A percentile compares a stretch with the other conserved stretches of the same genome.
These are phyloP conservation scores for Prietella phreatophila DNA, from an alignment of 2,113 vertebrate genomes.

Conservation along the genomic window DNA sequence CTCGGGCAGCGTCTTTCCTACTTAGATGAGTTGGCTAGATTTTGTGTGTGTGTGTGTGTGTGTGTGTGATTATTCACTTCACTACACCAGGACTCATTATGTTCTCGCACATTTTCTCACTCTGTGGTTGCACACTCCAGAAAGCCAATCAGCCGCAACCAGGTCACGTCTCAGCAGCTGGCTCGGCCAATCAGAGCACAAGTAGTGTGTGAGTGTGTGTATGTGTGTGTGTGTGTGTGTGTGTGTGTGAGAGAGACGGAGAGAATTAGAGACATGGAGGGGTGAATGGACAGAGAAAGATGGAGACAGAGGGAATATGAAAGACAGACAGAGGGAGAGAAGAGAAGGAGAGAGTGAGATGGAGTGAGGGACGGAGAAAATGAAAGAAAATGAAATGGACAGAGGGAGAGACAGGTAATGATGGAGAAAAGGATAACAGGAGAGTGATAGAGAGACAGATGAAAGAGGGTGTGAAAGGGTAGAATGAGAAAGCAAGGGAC, in stretches of 20 bases:
- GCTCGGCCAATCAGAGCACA: not conserved
- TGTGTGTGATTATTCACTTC: constrained; percentile 7
- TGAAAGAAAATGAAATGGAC: not conserved
- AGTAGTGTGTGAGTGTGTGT: not conserved
- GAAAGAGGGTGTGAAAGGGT: not conserved
- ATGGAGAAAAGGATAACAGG: not conserved
- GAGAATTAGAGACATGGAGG: not conserved
- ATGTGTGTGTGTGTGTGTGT: not conserved
- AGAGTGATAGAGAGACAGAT: not conserved
- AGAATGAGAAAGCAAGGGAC: not conserved
- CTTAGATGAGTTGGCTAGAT: constrained; percentile 24
- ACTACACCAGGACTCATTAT: constrained; percentile 9
- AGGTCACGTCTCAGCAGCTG: constrained; percentile 14
- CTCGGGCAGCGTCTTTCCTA: not conserved
- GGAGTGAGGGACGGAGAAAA: not conserved
- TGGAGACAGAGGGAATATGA: not conserved
- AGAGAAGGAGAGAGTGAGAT: not conserved
- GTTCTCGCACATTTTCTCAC: not conserved
- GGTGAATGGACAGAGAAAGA: not conserved
- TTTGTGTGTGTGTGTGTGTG: constrained; percentile 16
- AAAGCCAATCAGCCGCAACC: not conserved
- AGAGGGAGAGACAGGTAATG: not conserved
- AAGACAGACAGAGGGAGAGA: not conserved
- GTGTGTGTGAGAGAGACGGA: not conserved
- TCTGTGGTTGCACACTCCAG: not conserved